Base-by-base conservation (phyloP, 2,888 invertebrate genomes). In the Metallyticus violacea region DNA sequence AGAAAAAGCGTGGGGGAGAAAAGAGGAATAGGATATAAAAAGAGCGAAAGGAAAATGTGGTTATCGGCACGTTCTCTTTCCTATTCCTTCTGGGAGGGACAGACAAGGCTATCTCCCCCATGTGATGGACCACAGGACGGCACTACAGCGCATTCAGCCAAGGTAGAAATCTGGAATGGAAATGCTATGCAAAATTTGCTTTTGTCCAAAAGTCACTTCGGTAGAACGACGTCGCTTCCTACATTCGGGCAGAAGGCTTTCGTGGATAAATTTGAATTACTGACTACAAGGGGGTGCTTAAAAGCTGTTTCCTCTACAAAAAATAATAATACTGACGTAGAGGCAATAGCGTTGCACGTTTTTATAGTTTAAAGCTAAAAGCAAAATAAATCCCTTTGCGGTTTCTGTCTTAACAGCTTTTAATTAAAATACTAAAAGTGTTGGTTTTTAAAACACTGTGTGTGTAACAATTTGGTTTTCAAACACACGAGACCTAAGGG, bases 41-140 rank as follows among this genome's bases (percentile, higher is more conserved):
- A 30, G 25, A 82, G 30, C 82, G 25, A 78, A 77, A 85, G 85
- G 28, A 85, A 85, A 85, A 85, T 85, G 85, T 78, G 85, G 85
- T 85, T 85, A 85, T 85, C 85, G 85, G 85, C 29, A 78, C 15
- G 26, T 7, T 28, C 27, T 29, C 85, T 78, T 9, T 62, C 77
- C 4, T 76, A 62, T 29, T 77, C 25, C 22, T 78, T 85, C 30
- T 78, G 26, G n/a, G 22, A n/a, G 77, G 25, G 78, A 83, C 25
- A 7, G 84, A 28, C 84, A 28, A 3, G n/a, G 26, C 84, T 77
- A 7, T 29, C 77, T 29, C 22, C 30, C 28, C 28, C 7, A 15
- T 27, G 22, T 22, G 27, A 7, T 26, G 26, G 28, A 28, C 78
- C 77, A 26, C n/a, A 77, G 28, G n/a, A n/a, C 26, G 9, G 79